Evolutionary conservation across 2,888 invertebrate species (phyloP).

Genomic region (Eupithecia subumbrata): DNA sequence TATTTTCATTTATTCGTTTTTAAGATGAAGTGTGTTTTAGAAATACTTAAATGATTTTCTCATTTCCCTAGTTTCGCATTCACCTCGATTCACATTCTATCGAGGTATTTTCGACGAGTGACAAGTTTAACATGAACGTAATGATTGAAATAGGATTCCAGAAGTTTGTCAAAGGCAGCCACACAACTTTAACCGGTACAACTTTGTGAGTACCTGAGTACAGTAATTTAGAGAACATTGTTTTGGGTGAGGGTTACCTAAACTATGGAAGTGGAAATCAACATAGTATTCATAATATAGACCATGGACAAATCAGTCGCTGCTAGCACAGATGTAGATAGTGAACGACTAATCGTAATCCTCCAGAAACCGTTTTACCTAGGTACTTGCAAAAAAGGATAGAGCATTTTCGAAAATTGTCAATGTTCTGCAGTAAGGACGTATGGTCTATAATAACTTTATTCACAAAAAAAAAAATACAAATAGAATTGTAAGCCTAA

Average conservation of each 20-base stretch:
- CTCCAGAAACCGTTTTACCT: too few relatives aligned
- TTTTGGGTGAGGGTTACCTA: not conserved
- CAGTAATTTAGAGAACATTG: not conserved
- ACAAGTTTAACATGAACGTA: not conserved
- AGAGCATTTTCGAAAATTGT: too few relatives aligned
- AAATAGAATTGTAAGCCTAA: too few relatives aligned
- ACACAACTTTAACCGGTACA: not conserved
- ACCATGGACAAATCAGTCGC: too few relatives aligned
- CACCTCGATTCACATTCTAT: not conserved
- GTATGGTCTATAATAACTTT: too few relatives aligned
- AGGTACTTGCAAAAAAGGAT: too few relatives aligned
- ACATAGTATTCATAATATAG: not conserved
- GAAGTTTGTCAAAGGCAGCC: slow-evolving; percentile 1
- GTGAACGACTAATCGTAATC: too few relatives aligned
- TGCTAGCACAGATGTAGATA: too few relatives aligned
- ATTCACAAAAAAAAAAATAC: too few relatives aligned
- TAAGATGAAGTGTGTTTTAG: not conserved
- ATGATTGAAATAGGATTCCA: not conserved
- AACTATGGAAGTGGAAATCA: not conserved
- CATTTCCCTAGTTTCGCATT: too few relatives aligned
- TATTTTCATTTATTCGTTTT: not conserved
- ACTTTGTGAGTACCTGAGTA: not conserved
- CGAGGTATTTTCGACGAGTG: not conserved
- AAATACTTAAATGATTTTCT: not conserved
- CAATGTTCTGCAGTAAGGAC: too few relatives aligned